Evolutionary conservation across 2,113 vertebrate genomes (phyloP), one percentile per base, ranked within the genome.

Genomic region (Rhinogobius similis): DNA sequence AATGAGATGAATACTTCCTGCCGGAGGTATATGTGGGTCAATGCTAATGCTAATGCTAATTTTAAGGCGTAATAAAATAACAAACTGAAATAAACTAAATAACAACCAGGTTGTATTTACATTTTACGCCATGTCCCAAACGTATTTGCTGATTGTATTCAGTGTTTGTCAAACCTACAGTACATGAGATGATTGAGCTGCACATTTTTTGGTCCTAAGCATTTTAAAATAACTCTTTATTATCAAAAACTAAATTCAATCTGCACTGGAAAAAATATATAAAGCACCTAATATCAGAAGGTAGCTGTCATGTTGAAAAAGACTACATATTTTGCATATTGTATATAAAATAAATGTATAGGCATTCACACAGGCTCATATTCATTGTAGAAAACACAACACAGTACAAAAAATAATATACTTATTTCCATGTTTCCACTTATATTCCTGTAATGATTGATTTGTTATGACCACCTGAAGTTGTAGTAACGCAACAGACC

Each of bases 141-240:
- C 9, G 14, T 6, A 58, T 36, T 36, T 61, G 18, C 29, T 7
- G 52, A 32, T 80, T 43, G 70, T 72, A 48, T 72, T 76, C 81
- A 81, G 65, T 83, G 73, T 81, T 78, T 2, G 4, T 72, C 58
- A 68, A 21, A 58, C 1, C 67, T 68, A 66, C 63, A 78, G 71
- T 67, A 36, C 66, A 29, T 59, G 23, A 52, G 65, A 48, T 53
- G 53, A 77, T 21, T 58, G 39, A 55, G 52, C 52, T 55, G 52
- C 52, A 5, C 52, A 26, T 26, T 26, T 36, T 24, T 26, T 55
- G 24, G 52, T 55, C 23, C 12, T 55, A 3, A 5, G 21, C 52
- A 24, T 53, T 53, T 24, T 24, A 53, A 48, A 23, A 23, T 52
- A 46, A 46, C 16, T 46, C n/a, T 52, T 23, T 12, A 52, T 12